Evolutionary conservation across 2,113 vertebrate genomes (phyloP).

Genomic region (Puntigrus tetrazona): DNA sequence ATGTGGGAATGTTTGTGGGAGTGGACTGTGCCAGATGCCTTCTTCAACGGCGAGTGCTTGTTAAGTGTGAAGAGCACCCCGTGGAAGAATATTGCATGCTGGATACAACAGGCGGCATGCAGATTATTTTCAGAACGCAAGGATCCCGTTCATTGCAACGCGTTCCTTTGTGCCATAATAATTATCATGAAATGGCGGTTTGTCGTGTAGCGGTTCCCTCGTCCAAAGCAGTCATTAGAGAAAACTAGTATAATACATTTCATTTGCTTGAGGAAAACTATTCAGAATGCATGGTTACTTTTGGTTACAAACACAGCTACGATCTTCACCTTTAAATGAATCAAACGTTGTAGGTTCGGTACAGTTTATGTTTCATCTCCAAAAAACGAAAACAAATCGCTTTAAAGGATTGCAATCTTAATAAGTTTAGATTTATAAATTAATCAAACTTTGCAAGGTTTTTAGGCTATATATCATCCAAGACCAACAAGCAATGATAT

Average conservation of each 20-base stretch:
- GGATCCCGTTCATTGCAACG: not conserved
- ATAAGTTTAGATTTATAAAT: not conserved
- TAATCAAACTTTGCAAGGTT: not conserved
- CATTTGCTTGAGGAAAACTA: not conserved
- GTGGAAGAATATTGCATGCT: not conserved
- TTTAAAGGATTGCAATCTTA: not conserved
- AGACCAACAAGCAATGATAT: not conserved
- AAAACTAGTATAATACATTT: not conserved
- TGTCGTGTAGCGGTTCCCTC: not conserved
- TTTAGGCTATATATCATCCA: not conserved
- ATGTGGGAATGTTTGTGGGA: conserved; percentile 73
- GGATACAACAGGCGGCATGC: not conserved
- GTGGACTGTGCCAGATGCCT: conserved; percentile 62
- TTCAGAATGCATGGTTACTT: not conserved
- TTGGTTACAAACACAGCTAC: no score
- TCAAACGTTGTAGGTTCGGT: not conserved
- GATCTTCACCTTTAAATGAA: not conserved
- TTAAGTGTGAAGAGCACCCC: conserved; percentile 61
- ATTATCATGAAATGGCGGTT: not conserved
- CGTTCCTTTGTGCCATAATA: not conserved
- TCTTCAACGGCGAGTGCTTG: conserved; percentile 55
- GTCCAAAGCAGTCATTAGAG: not conserved
- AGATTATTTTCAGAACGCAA: not conserved
- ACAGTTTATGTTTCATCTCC: not conserved
- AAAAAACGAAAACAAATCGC: not conserved